Evolutionary conservation across 2,113 vertebrate species (phyloP).

Genomic region (Phrynosoma blainvillii): DNA sequence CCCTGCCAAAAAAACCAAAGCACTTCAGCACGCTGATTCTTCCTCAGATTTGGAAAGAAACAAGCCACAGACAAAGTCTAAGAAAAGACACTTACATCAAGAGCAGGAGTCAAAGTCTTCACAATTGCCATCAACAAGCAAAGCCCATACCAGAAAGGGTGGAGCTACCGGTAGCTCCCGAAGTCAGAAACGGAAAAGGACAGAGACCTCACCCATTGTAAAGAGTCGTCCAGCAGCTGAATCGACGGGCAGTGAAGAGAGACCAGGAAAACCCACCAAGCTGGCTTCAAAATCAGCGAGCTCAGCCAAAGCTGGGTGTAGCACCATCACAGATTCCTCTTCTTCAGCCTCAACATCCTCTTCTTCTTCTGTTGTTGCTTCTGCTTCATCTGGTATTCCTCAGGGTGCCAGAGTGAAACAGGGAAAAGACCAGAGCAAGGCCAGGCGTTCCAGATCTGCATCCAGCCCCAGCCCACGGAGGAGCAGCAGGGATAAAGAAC

Average conservation of each 20-base stretch:
- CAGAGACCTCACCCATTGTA: conserved; percentile 87
- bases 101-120: conserved; percentile 80
- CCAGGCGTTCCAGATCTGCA: conserved; percentile 94
- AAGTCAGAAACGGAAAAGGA: conserved; percentile 96
- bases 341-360: conserved; percentile 93
- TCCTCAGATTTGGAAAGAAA: conserved; percentile 80
- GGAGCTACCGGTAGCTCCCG: conserved; percentile 86
- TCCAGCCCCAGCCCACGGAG: conserved; percentile 97
- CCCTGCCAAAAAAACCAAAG: conserved; percentile 95
- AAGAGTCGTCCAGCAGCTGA: conserved; percentile 89
- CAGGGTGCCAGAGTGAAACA: conserved; percentile 96
- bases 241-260: conserved; percentile 92
- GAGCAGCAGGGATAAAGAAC: conserved; percentile 97
- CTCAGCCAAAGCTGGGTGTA: conserved; percentile 99
- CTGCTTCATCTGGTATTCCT: conserved; percentile 87
- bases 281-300: conserved; percentile 99
- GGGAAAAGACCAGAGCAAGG: conserved; percentile 98
- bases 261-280: conserved; percentile 98
- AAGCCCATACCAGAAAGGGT: conserved; percentile 91
- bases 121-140: conserved; percentile 87
- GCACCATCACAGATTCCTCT: conserved; percentile 96
- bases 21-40: conserved; percentile 85
- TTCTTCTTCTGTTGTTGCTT: conserved; percentile 87
- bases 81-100: conserved; percentile 90
- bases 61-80: conserved; percentile 90